Evolutionary conservation across 2,888 invertebrate species (phyloP).

Genomic region (Meliscaeva auricollis): DNA sequence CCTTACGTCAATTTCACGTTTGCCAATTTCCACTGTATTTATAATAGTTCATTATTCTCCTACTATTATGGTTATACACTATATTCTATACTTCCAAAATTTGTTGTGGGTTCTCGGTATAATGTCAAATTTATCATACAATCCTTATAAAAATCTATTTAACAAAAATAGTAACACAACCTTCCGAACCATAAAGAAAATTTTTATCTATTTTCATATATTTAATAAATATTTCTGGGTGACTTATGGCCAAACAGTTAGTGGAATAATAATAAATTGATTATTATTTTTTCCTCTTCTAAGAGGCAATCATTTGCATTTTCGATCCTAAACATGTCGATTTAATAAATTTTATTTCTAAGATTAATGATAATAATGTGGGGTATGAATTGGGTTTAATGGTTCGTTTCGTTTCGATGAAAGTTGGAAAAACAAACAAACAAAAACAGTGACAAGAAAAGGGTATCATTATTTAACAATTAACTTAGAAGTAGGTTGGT

Average conservation of each 20-base stretch:
- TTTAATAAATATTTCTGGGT: conserved; percentile 52
- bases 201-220: conserved; percentile 9
- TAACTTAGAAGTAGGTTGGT: background rate
- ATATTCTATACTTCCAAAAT: too few species aligned
- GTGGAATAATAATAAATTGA: conserved; percentile 69
- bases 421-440: background rate
- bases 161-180: background rate
- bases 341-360: conserved; percentile 8
- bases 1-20: too few species aligned
- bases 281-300: conserved; percentile 14
- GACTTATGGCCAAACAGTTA: conserved; percentile 63
- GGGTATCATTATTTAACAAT: conserved; percentile 9
- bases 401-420: too few species aligned
- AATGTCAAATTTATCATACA: too few species aligned
- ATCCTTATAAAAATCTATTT: too few species aligned
- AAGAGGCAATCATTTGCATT: conserved; percentile 2
- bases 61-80: too few species aligned
- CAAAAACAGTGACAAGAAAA: background rate
- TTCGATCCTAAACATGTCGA: background rate
- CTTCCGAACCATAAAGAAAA: background rate
- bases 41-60: too few species aligned
- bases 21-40: too few species aligned
- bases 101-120: too few species aligned
- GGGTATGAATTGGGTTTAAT: too few species aligned
- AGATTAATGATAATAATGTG: conserved; percentile 1